Evolutionary conservation across 2,113 vertebrate genomes (phyloP), one percentile per base, ranked within the genome.

Genomic region (Micronycteris hirsuta): DNA sequence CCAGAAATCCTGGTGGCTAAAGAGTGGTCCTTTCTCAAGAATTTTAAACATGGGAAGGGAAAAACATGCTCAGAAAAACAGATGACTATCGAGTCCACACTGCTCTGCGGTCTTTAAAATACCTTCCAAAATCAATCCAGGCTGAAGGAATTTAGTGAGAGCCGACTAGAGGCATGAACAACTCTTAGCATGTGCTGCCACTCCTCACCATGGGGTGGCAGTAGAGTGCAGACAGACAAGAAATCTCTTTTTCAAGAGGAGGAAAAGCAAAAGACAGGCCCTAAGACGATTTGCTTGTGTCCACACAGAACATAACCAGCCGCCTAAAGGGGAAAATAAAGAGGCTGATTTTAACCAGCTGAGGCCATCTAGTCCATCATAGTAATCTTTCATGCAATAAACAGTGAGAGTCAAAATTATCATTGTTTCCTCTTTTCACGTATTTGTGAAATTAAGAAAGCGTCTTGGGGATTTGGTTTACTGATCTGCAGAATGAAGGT

Each of bases 81-180:
- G 67, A 87, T 91, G 81, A 15, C 6, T 74, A 41, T 96, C 78
- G 58, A 68, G 65, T 36, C 68, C 38, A 73, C 67, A 28, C 91
- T 20, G 0, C 68, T 92, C 81, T 76, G 43, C 76, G n/a, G 41
- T 73, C 90, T 93, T 94, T 70, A 81, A 93, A 97, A 78, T 84
- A 83, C 19, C 36, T 96, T 43, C 93, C 76, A 38, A 89, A 82
- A 77, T 92, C 61, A 94, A 54, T 84, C 68, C 80, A 43, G 71
- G 56, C 78, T 67, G 36, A 9, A 76, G 78, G 5, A 78, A 86
- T 38, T 88, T 88, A 49, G 88, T 68, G 31, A 14, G 20, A 31
- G 5, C 41, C 47, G 68, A 73, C 77, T 52, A 2, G 86, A 65
- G 93, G 73, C 36, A 52, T 65, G 26, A 92, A 67, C 38, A 77